Conservation (phyloP, 1,140 invertebrate species). For the Amphibalanus amphitrite region DNA sequence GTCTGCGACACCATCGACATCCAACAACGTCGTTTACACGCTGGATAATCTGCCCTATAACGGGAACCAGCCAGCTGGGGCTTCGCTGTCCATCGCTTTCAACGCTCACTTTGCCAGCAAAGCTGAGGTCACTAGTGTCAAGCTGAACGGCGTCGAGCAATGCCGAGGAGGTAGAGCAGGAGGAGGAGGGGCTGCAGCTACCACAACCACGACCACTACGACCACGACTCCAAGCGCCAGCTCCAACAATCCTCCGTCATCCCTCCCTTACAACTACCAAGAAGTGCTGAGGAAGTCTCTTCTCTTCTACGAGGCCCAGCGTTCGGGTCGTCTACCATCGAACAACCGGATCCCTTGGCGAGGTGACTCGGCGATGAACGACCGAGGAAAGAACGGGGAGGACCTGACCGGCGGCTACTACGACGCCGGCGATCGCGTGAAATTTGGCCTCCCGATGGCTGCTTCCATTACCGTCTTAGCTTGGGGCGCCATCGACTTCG, state of each 20-base stretch:
- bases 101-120: not conserved
- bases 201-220: not conserved
- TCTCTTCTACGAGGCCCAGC: slow-evolving; percentile 29
- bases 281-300: slow-evolving; percentile 25
- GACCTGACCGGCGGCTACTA: slow-evolving; percentile 30
- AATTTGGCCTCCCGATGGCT: slow-evolving; percentile 28
- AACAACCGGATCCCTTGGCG: slow-evolving; percentile 25
- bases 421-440: slow-evolving; percentile 28
- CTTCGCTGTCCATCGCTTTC: not conserved
- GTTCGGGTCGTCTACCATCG: slow-evolving; percentile 24
- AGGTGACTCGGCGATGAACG: slow-evolving; percentile 24
- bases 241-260: not conserved
- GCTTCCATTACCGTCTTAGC: slow-evolving; percentile 23
- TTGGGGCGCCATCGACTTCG: slow-evolving; percentile 24
- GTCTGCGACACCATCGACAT: not conserved
- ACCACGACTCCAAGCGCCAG: not conserved
- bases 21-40: not conserved
- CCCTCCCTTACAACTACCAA: slow-evolving; percentile 8
- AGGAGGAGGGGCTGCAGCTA: not conserved
- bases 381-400: slow-evolving; percentile 23
- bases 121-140: not conserved
- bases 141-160: not conserved
- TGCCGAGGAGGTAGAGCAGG: not conserved
- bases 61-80: not conserved
- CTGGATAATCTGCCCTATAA: not conserved